Base-by-base conservation (phyloP, 2,797 vertebrate species). In the Momotus momota region DNA sequence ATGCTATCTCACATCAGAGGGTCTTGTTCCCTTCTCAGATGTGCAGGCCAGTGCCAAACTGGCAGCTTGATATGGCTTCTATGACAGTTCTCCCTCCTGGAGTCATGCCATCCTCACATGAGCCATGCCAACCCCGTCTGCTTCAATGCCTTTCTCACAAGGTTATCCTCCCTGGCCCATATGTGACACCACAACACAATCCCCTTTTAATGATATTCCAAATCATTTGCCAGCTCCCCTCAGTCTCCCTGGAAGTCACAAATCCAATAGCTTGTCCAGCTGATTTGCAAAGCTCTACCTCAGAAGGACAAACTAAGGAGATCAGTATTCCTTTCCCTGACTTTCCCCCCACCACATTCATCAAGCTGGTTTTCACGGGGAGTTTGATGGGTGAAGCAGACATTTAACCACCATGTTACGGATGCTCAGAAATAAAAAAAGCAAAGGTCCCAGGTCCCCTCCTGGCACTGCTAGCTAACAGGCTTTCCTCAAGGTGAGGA, bases 401-500 rank as follows among this genome's bases (percentile, higher is more conserved):
- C 9, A 0, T 71, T 93, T 43, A 64, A 55, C 35, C 54, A 67
- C 41, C 6, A 0, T 4, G 11, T 73, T 83, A 55, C 33, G 86
- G 61, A 54, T 2, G 4, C 22, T 58, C 62, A 57, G 69, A 67
- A 74, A 78, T 4, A 35, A 83, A 35, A 67, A 77, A 11, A 43
- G 5, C 48, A 80, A 57, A 94, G 40, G 67, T 73, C 11, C 13
- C 33, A 18, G n/a, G 16, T 71, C 17, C 38, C 35, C 27, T 84
- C 31, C 43, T 75, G 55, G 29, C 2, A 0, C 57, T 62, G 27
- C 26, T 61, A n/a, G 57, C 35, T 79, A 72, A 51, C n/a, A 88
- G 40, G 31, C 7, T 80, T 95, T 64, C 64, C 57, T 94, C 80
- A 88, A 81, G 69, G 73, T 72, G 57, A 87, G 46, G n/a, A 83